phyloP scores from a whole-genome alignment of 2,888 invertebrate genomes.

The Pardosa pseudoannulata region DNA sequence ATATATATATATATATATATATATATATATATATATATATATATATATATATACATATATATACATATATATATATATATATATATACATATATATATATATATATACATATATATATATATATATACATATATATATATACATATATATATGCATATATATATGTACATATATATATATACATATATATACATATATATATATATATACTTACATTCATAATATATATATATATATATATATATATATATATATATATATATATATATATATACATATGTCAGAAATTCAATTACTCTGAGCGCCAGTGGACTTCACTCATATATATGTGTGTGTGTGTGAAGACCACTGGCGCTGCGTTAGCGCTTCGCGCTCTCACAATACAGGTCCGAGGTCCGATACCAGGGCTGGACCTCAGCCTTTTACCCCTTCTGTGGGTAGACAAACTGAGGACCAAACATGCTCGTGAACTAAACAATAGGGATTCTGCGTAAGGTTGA shows the following conservation, averaged over 20 bases:
- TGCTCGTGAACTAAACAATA: too few species aligned
- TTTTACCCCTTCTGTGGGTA: too few species aligned
- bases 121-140: neutral
- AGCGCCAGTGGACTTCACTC: too few species aligned
- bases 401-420: too few species aligned
- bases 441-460: too few species aligned
- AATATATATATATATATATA: neutral
- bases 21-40: slow-evolving; percentile 1
- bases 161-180: slow-evolving; percentile 2
- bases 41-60: neutral
- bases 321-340: too few species aligned
- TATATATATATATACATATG: neutral
- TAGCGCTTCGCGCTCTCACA: too few species aligned
- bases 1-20: slow-evolving; percentile 9
- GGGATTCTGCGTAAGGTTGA: too few species aligned
- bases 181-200: neutral
- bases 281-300: too few species aligned
- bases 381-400: too few species aligned
- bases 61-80: slow-evolving; percentile 5
- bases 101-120: slow-evolving; percentile 6
- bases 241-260: neutral
- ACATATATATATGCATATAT: neutral
- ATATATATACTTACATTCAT: neutral
- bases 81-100: neutral
- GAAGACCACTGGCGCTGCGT: too few species aligned